These are phyloP conservation scores for Lindbergichthys nudifrons DNA, from an alignment of 2,797 vertebrate genomes.

Conservation along the genomic window DNA sequence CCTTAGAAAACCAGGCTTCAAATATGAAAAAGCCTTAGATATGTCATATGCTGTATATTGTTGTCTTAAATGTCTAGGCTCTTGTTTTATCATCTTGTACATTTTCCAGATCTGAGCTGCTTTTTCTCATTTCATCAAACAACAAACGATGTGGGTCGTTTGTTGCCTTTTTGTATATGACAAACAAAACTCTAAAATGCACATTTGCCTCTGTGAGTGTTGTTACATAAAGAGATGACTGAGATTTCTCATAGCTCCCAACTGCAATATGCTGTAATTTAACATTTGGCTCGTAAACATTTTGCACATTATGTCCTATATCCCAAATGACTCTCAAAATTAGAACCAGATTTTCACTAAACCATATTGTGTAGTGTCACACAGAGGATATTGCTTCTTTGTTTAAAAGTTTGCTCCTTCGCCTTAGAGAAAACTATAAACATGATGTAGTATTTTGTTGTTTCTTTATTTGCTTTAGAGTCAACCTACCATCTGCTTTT, in stretches of 20 bases:
- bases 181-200: not conserved
- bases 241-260: not conserved
- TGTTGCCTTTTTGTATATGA: not conserved
- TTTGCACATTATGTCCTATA: not conserved
- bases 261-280: not conserved
- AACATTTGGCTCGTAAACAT: slow-evolving; percentile 1
- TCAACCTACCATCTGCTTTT: slow-evolving; percentile 12
- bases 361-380: not conserved
- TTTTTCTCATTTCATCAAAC: not conserved
- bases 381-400: slow-evolving; percentile 9
- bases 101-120: not conserved
- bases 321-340: slow-evolving; percentile 1
- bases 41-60: not conserved
- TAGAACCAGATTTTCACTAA: not conserved
- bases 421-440: slow-evolving; percentile 7
- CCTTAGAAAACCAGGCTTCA: not conserved
- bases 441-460: not conserved
- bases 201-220: not conserved
- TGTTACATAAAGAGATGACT: not conserved
- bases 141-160: not conserved
- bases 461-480: slow-evolving; percentile 9
- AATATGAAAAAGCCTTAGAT: not conserved
- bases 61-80: not conserved
- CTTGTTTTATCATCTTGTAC: not conserved
- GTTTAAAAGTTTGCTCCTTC: slow-evolving; percentile 5